A percentile compares a stretch with the other conserved stretches of the same genome.
Conservation (phyloP, 2,113 vertebrate genomes). For the Cyprinodon tularosa region DNA sequence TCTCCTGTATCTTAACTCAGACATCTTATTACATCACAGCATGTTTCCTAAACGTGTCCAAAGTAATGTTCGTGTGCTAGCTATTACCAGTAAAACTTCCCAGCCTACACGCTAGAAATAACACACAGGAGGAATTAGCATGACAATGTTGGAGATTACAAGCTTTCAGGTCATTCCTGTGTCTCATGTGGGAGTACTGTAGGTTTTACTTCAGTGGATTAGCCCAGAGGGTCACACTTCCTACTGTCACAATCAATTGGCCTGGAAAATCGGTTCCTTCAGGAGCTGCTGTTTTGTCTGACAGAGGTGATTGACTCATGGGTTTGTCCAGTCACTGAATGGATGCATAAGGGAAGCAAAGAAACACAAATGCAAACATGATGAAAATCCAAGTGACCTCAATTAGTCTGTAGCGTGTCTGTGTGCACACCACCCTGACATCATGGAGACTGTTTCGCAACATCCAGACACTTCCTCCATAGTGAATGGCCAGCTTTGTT, state of each 20-base stretch:
- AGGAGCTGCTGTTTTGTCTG: slow-evolving; percentile 13
- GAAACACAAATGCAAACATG: slow-evolving; percentile 15
- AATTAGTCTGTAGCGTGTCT: slow-evolving; percentile 24
- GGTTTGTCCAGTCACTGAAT: slow-evolving; percentile 24
- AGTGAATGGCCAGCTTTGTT: slow-evolving; percentile 75
- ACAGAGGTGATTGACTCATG: neutral
- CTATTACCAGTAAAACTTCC: slow-evolving; percentile 5
- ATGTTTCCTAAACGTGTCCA: slow-evolving; percentile 9
- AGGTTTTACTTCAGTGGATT: slow-evolving; percentile 44
- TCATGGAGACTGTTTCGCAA: slow-evolving; percentile 58
- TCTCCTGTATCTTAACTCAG: neutral
- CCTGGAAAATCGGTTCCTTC: slow-evolving; percentile 25
- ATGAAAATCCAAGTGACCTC: slow-evolving; percentile 31
- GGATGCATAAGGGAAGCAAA: slow-evolving; percentile 25
- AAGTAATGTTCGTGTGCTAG: slow-evolving; percentile 15
- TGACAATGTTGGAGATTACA: slow-evolving; percentile 32
- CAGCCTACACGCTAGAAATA: slow-evolving; percentile 26
- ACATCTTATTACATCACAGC: slow-evolving; percentile 1
- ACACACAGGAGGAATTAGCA: slow-evolving; percentile 7
- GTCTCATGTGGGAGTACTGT: slow-evolving; percentile 3
- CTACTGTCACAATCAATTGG: slow-evolving; percentile 28
- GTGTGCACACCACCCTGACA: slow-evolving; percentile 39
- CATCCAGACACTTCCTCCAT: slow-evolving; percentile 23
- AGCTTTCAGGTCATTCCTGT: slow-evolving; percentile 31
- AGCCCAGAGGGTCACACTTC: slow-evolving; percentile 11